phyloP scores from a whole-genome alignment of 1,140 invertebrate species.

The Drosophila repletoides region DNA sequence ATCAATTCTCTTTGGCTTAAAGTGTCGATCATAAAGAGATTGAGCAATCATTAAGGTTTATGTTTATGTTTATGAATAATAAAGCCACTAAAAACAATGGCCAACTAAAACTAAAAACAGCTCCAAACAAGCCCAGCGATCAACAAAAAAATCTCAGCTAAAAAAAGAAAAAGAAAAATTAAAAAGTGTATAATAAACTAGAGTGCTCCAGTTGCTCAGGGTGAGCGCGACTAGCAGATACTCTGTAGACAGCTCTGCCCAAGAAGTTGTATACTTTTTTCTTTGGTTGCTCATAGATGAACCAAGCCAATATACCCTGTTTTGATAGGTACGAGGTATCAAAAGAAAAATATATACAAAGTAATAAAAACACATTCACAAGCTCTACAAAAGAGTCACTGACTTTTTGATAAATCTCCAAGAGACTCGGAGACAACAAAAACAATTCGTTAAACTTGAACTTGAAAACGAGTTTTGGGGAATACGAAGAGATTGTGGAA shows the following conservation, averaged over 20 bases:
- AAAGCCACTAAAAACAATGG: constrained; percentile 40
- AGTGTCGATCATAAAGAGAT: constrained; percentile 41
- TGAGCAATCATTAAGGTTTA: constrained; percentile 42
- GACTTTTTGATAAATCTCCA: constrained; percentile 59
- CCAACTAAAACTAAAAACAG: no score
- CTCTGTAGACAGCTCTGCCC: constrained; percentile 1
- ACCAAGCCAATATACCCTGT: neutral
- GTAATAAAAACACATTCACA: constrained; percentile 30
- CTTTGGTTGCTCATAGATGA: neutral
- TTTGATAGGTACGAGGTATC: constrained; percentile 6
- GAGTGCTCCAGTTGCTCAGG: neutral
- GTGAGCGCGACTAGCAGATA: neutral
- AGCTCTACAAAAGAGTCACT: constrained; percentile 68
- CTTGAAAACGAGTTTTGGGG: constrained; percentile 76
- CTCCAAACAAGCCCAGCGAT: constrained; percentile 16
- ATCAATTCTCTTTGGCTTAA: constrained; percentile 46
- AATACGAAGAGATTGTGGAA: constrained; percentile 11
- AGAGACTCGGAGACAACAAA: constrained; percentile 9
- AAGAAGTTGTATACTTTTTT: neutral
- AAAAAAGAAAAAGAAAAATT: constrained; percentile 38
- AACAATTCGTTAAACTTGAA: constrained; percentile 68
- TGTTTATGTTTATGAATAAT: constrained; percentile 31
- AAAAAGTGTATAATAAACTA: constrained; percentile 17
- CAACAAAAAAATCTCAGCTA: constrained; percentile 46
- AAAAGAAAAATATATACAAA: no score